These are phyloP conservation scores for Andinoacara biseriatus DNA, from an alignment of 2,113 vertebrate genomes.

Conservation along the genomic window DNA sequence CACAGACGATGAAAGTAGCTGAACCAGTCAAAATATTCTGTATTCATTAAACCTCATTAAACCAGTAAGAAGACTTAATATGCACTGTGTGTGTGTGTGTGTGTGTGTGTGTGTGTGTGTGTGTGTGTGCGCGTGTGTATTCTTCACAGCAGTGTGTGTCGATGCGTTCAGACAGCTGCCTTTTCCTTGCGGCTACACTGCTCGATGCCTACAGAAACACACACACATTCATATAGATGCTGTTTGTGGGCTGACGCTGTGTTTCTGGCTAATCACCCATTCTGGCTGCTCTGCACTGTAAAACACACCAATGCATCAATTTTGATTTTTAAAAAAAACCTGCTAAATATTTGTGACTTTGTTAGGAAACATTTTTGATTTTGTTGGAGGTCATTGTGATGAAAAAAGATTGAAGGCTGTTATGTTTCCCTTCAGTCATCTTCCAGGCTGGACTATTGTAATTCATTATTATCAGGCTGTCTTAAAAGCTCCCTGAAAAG, in stretches of 20 bases:
- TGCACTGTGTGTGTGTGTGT: neutral
- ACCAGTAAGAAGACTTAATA: slow-evolving; percentile 6
- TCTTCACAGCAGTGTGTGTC: slow-evolving; percentile 14
- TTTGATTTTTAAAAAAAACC: neutral
- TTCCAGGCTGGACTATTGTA: too few relatives aligned
- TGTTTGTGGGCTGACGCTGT: slow-evolving; percentile 13
- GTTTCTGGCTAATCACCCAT: neutral
- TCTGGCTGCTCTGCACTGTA: neutral
- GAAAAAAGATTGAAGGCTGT: neutral
- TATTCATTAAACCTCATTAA: slow-evolving; percentile 18
- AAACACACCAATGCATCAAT: neutral
- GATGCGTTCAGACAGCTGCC: slow-evolving; percentile 56
- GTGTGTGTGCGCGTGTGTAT: neutral
- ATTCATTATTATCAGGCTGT: too few relatives aligned
- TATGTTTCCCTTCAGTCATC: neutral
- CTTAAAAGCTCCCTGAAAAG: too few relatives aligned
- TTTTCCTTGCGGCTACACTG: slow-evolving; percentile 44
- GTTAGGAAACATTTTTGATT: neutral
- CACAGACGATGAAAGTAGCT: neutral
- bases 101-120: neutral
- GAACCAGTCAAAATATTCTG: slow-evolving; percentile 6
- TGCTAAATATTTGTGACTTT: neutral
- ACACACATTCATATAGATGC: neutral
- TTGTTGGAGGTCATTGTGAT: neutral
- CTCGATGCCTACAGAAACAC: slow-evolving; percentile 26